Base-by-base conservation (phyloP, 2,888 invertebrate genomes). In the Acleris laterana region DNA sequence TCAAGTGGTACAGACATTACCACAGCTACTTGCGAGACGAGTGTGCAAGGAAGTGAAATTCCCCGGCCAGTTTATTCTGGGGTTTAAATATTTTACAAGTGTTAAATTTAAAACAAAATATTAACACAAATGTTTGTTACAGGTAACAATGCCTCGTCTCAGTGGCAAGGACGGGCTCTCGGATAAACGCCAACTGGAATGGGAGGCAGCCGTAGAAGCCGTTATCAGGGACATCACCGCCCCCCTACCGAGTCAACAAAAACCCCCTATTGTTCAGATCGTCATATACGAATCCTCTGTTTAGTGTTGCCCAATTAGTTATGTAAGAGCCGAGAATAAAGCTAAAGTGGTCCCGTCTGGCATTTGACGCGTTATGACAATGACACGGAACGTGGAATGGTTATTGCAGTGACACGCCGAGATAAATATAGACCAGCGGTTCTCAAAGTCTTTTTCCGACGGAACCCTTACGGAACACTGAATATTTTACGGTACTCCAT, bases 251-350 rank as follows among this genome's bases (percentile, higher is more conserved):
- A 93, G 94, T 67, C 93, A 86, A 58, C 78, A 90, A 46, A 93
- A 90, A 70, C 94, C 94, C n/a, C 94, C 94, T 1, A 93, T 96
- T 42, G 94, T 97, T 49, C 97, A 97, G 91, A 97, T 97, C 72
- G 96, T 97, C 74, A 96, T 97, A 80, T 97, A 97, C 86, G 97
- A 97, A 85, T 96, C 97, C 63, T 97, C 97, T n/a, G 97, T 97
- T 57, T 97, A 89, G 72, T 51, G 17, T 48, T 5, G 19, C 50
- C 22, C 11, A 49, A 61, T 51, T 57, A 46, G 32, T 42, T 50
- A 49, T 60, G 48, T 58, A 53, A 55, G 65, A 58, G 20, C 25
- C 19, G 38, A 51, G 49, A 22, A 51, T 56, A 38, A 62, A 46
- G 51, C 44, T 16, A 46, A 49, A 46, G 32, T 38, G 19, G 38